Evolutionary conservation across 2,113 vertebrate species (phyloP).

Genomic region (Nestor notabilis): DNA sequence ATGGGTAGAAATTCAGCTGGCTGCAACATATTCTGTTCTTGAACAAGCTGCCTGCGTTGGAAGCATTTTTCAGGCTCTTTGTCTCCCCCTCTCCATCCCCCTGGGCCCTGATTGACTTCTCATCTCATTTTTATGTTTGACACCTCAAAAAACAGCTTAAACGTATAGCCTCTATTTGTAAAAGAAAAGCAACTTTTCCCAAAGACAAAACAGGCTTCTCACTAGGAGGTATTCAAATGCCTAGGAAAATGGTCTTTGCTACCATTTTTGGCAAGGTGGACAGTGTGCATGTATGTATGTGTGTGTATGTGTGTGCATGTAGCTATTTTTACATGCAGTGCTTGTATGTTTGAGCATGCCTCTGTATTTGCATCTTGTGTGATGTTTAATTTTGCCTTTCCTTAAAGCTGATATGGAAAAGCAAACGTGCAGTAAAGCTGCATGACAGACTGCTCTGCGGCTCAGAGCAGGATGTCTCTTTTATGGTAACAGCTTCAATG

Average conservation of each 20-base stretch:
- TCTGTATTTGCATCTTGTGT: background rate
- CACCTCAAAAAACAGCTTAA: conserved; percentile 9
- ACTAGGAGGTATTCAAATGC: background rate
- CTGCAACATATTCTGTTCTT: background rate
- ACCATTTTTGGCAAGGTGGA: background rate
- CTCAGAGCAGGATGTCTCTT: background rate
- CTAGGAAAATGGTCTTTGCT: background rate
- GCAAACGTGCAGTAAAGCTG: fast-evolving
- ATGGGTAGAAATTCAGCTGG: conserved; percentile 47
- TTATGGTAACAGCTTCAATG: background rate
- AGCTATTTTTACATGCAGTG: fast-evolving
- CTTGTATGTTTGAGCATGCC: background rate
- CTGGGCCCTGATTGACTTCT: background rate
- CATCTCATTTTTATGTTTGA: conserved; percentile 40
- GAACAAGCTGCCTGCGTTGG: background rate
- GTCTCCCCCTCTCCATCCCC: background rate
- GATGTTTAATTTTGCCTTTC: background rate
- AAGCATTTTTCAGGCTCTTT: conserved; percentile 52
- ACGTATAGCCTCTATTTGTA: background rate
- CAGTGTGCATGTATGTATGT: fast-evolving
- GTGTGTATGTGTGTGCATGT: background rate
- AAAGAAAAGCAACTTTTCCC: conserved; percentile 29
- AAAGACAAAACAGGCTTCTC: background rate
- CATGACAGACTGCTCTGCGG: background rate
- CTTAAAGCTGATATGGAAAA: background rate